phyloP scores from a whole-genome alignment of 2,888 invertebrate genomes.

The Polietes domitor region DNA sequence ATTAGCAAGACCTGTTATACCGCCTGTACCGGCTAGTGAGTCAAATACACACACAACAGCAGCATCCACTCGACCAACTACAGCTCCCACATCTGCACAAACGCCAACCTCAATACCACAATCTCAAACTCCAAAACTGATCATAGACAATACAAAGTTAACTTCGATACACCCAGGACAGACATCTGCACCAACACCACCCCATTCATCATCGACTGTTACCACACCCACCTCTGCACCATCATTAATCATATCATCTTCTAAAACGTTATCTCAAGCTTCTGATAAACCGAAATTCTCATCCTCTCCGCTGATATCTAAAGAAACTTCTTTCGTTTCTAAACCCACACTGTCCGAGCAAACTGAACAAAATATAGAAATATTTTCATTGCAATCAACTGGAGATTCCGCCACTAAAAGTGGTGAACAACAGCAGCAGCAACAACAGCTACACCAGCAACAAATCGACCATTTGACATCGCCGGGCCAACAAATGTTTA shows the following conservation, averaged over 20 bases:
- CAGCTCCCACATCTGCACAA: conserved; percentile 54
- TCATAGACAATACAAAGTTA: conserved; percentile 50
- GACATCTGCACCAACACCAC: conserved; percentile 40
- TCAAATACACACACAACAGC: conserved; percentile 48
- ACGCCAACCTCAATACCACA: conserved; percentile 50
- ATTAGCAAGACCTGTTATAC: conserved; percentile 87
- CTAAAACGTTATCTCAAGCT: conserved; percentile 47
- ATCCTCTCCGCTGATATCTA: conserved; percentile 78
- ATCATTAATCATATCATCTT: conserved; percentile 53
- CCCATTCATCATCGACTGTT: conserved; percentile 38
- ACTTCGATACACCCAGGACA: conserved; percentile 25
- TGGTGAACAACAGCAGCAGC: background rate
- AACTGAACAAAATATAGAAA: conserved; percentile 60
- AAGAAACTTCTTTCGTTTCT: conserved; percentile 84
- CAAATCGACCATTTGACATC: conserved; percentile 40
- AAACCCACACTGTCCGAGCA: conserved; percentile 76
- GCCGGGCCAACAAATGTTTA: conserved; percentile 48
- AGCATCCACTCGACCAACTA: conserved; percentile 61
- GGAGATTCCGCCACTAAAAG: conserved; percentile 33
- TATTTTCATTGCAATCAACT: conserved; percentile 55
- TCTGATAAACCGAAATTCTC: conserved; percentile 55
- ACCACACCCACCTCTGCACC: conserved; percentile 26
- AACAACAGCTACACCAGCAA: conserved; percentile 46
- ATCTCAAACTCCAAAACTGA: conserved; percentile 50
- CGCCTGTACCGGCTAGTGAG: conserved; percentile 82